Base-by-base conservation (phyloP, 2,797 vertebrate species). In the Rhyacichthys aspro region DNA sequence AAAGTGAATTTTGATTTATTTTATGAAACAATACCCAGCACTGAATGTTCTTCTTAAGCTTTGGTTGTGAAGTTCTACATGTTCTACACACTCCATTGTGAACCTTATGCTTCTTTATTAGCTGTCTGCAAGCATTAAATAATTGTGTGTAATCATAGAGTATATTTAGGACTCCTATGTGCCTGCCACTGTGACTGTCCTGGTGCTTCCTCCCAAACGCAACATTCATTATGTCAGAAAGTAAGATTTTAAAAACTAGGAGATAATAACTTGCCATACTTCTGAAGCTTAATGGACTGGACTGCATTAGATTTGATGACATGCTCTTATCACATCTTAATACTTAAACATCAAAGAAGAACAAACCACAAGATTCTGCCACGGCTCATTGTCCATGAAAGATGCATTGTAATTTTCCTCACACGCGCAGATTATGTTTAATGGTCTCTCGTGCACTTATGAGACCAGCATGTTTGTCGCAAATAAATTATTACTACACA, bases 291-390 rank as follows among this genome's bases (percentile, higher is more conserved):
- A 65, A 76, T 70, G 74, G 41, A 43, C 11, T 19, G 34, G 39
- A 64, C 34, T 55, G 11, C 15, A 28, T 37, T 16, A 36, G 47
- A 49, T 47, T 18, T 17, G 50, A 66, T 53, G 65, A 55, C 6
- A n/a, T 56, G 63, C 46, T 69, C 75, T 80, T 42, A 68, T 74
- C 67, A 63, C 50, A 50, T 65, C 63, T 65, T 81, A 63, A 67
- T 48, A 46, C 62, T 74, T 59, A 36, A 59, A 77, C 64, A 60
- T 74, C 63, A 78, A 80, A 78, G 15, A n/a, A 36, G 69, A 65
- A 56, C 42, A 46, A 61, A 82, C 57, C 56, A 57, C 39, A 59
- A 39, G 56, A 67, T 63, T 59, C 67, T 38, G 62, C 50, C 53
- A 74, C 1, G 63, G 67, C 67, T 83, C 76, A 17, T 73, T 74